phyloP scores from a whole-genome alignment of 2,797 vertebrate genomes.

The Anableps anableps region DNA sequence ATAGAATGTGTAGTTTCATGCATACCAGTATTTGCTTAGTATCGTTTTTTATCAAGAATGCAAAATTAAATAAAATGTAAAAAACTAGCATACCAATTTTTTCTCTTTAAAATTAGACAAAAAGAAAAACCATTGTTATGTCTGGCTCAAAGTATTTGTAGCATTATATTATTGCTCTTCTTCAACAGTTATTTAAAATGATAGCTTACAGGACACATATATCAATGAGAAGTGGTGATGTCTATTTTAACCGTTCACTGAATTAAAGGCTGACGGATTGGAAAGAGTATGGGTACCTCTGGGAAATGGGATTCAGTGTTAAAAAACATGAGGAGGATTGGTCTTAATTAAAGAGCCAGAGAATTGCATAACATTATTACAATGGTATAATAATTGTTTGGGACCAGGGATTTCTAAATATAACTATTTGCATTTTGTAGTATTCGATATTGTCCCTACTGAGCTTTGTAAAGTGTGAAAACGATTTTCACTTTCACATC shows the following conservation, averaged over 20 bases:
- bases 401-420: neutral
- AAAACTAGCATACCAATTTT: neutral
- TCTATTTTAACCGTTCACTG: neutral
- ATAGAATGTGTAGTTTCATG: neutral
- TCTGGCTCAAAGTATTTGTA: too few species aligned
- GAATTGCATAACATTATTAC: neutral
- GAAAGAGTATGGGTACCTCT: neutral
- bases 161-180: neutral
- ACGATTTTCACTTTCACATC: constrained; percentile 5
- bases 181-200: neutral
- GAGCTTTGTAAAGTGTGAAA: neutral
- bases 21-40: neutral
- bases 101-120: neutral
- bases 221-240: neutral
- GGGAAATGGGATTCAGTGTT: neutral
- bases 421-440: neutral
- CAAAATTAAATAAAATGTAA: neutral
- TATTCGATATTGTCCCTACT: too few species aligned
- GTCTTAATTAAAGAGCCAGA: neutral
- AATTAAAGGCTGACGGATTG: neutral
- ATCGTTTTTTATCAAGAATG: neutral
- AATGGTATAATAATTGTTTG: neutral
- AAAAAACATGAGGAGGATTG: neutral
- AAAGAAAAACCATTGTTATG: too few species aligned
- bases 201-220: neutral